Conservation (phyloP, 2,888 invertebrate species). For the Euphydryas editha region DNA sequence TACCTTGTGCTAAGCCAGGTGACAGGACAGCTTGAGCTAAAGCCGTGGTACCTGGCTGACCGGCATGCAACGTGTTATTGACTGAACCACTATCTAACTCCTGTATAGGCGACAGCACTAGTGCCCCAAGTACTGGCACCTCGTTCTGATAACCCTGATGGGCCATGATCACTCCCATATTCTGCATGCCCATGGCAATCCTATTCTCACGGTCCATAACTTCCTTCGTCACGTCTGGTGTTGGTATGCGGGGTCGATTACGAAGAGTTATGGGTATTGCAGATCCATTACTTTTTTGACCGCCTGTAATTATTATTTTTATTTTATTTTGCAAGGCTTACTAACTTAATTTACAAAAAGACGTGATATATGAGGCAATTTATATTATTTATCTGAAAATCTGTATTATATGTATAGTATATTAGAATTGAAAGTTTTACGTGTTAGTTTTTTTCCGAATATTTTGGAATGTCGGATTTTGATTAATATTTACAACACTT, state of each 20-base stretch:
- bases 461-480: no score
- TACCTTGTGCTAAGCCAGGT: conserved; percentile 73
- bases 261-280: conserved; percentile 87
- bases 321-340: no score
- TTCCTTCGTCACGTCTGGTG: conserved; percentile 94
- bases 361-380: no score
- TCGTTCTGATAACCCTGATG: conserved; percentile 86
- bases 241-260: conserved; percentile 94
- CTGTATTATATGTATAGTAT: no score
- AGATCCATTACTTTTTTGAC: conserved; percentile 87
- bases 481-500: no score
- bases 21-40: conserved; percentile 91
- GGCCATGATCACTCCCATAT: conserved; percentile 88
- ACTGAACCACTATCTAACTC: conserved; percentile 91
- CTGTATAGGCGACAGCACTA: conserved; percentile 92
- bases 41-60: conserved; percentile 89
- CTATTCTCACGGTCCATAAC: conserved; percentile 88
- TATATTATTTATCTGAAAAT: no score
- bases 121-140: conserved; percentile 88
- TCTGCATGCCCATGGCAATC: conserved; percentile 80
- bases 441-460: no score
- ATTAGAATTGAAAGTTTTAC: no score
- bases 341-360: no score
- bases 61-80: conserved; percentile 88
- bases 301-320: conserved; percentile 68